Evolutionary conservation across 2,888 invertebrate genomes (phyloP).

Genomic region (Pterostichus madidus): DNA sequence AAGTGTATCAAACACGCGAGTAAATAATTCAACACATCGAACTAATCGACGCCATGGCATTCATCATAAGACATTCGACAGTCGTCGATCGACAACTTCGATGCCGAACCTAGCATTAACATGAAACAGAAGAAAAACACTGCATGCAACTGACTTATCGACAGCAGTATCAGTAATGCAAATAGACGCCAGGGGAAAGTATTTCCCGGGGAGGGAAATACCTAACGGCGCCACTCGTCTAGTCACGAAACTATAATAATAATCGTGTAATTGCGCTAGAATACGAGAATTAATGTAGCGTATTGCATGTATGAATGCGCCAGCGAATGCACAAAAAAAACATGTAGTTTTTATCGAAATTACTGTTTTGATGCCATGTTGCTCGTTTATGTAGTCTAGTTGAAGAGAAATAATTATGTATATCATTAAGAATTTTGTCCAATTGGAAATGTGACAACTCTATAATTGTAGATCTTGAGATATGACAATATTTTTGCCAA

Average conservation of each 20-base stretch:
- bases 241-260: slow-evolving; percentile 65
- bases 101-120: not conserved
- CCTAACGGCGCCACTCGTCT: slow-evolving; percentile 40
- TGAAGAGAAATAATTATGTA: too few relatives aligned
- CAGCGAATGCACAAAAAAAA: slow-evolving; percentile 17
- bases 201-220: not conserved
- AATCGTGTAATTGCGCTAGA: slow-evolving; percentile 59
- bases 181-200: slow-evolving; percentile 10
- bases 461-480: too few relatives aligned
- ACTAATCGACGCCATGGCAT: slow-evolving; percentile 41
- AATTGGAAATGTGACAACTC: too few relatives aligned
- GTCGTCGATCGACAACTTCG: not conserved
- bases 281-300: slow-evolving; percentile 55
- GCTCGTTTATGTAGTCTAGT: too few relatives aligned
- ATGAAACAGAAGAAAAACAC: slow-evolving; percentile 39
- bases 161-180: slow-evolving; percentile 62
- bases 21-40: slow-evolving; percentile 59
- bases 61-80: slow-evolving; percentile 9
- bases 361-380: not conserved
- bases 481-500: too few relatives aligned
- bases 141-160: slow-evolving; percentile 63
- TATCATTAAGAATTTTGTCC: too few relatives aligned
- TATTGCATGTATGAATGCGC: slow-evolving; percentile 57
- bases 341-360: slow-evolving; percentile 35
- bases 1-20: slow-evolving; percentile 48